Evolutionary conservation across 2,797 vertebrate genomes (phyloP), one percentile per base, ranked within the genome.

Genomic region (Valencia hispanica): DNA sequence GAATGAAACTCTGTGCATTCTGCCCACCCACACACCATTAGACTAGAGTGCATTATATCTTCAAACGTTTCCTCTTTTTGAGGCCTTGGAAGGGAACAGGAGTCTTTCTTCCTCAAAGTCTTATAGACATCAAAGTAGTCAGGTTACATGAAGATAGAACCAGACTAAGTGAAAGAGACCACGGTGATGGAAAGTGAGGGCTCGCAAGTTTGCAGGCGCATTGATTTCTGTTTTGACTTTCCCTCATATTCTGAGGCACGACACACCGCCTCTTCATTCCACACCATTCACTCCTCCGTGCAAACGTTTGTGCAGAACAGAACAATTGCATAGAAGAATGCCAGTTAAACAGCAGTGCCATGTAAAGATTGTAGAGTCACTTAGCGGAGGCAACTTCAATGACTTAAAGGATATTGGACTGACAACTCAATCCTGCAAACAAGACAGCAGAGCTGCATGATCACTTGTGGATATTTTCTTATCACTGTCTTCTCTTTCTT

Each of bases 21-120:
- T 81, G 78, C 74, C 86, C 84, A 59, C 90, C 88, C 87, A 91
- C 89, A 85, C 86, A 80, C 84, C 84, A 93, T 93, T 93, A 93
- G 87, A 72, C 80, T 84, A 89, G 84, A 90, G 88, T 90, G 79
- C 83, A 76, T 85, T 84, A 77, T 81, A 78, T 77, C 89, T 90
- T 93, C 91, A 91, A 91, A 91, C 27, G 74, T 65, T 82, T 84
- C 84, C 79, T 39, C 86, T 78, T 81, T 91, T 90, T 81, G 88
- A 84, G 85, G 83, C 79, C 83, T 84, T 83, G 84, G 83, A 84
- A 87, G 79, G 77, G 53, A 88, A 75, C 74, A 68, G 73, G 51
- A 65, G 61, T 78, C 84, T 77, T 83, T 78, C 73, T 55, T 57
- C 41, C 45, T 78, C 70, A 0, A 80, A 92, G 82, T 86, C 78